Evolutionary conservation across 2,113 vertebrate species (phyloP).

Genomic region (Lagopus leucura): DNA sequence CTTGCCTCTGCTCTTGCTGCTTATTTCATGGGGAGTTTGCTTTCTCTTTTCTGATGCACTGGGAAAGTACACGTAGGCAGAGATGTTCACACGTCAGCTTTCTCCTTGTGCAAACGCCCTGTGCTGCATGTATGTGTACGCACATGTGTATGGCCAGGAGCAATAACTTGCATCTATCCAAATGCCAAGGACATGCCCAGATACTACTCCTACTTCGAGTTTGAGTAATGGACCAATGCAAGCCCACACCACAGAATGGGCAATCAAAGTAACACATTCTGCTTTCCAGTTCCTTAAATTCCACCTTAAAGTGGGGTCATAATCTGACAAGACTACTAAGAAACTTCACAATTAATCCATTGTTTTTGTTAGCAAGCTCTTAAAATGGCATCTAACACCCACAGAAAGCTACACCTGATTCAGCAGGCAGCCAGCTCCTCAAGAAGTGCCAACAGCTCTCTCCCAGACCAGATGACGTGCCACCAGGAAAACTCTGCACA

Average conservation of each 20-base stretch:
- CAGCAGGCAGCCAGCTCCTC: background rate
- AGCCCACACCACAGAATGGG: background rate
- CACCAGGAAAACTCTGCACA: background rate
- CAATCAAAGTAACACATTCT: background rate
- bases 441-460: background rate
- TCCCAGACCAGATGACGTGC: background rate
- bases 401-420: background rate
- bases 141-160: fast-evolving
- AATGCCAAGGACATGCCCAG: background rate
- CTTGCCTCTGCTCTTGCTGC: conserved; percentile 24
- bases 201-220: background rate
- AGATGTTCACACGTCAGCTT: background rate
- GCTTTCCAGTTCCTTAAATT: background rate
- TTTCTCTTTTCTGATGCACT: conserved; percentile 17
- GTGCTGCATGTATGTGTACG: fast-evolving
- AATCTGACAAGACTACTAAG: background rate
- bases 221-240: background rate
- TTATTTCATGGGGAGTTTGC: conserved; percentile 71
- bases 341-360: background rate
- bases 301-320: background rate
- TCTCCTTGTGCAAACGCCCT: background rate
- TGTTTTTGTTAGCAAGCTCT: background rate
- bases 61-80: conserved; percentile 43
- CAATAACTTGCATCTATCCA: background rate
- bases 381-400: background rate